These are phyloP conservation scores for Lophius americanus DNA, from an alignment of 2,797 vertebrate species.

Conservation along the genomic window DNA sequence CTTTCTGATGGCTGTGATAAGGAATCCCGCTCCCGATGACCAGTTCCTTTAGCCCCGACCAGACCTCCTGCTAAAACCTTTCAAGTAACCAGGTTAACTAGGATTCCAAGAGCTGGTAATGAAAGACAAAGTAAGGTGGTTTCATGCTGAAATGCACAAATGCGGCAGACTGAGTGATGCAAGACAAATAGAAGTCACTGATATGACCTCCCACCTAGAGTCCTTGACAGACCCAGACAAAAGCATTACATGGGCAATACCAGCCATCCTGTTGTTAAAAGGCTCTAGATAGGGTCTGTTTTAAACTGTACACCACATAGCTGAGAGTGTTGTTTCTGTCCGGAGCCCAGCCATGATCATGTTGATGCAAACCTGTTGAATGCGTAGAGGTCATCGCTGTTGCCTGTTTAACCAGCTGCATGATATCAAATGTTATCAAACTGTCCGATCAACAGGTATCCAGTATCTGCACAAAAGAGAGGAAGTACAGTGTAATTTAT, in stretches of 20 bases:
- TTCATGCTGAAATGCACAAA: conserved; percentile 82
- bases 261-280: conserved; percentile 69
- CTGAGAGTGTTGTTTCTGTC: conserved; percentile 63
- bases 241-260: conserved; percentile 72
- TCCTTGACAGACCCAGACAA: conserved; percentile 63
- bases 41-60: conserved; percentile 54
- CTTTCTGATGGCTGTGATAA: conserved; percentile 90
- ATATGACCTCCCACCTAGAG: conserved; percentile 67
- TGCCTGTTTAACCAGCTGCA: conserved; percentile 66
- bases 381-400: conserved; percentile 49
- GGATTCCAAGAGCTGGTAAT: conserved; percentile 81
- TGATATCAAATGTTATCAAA: conserved; percentile 38
- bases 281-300: conserved; percentile 56
- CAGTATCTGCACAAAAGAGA: conserved; percentile 18
- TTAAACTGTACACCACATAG: conserved; percentile 47
- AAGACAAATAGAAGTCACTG: conserved; percentile 72
- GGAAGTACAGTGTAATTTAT: not conserved
- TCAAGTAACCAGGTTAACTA: conserved; percentile 83
- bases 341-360: conserved; percentile 47
- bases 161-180: conserved; percentile 79
- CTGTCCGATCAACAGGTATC: conserved; percentile 34
- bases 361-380: conserved; percentile 51
- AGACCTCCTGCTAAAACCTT: conserved; percentile 69
- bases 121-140: conserved; percentile 89
- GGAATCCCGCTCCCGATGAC: conserved; percentile 76